Base-by-base conservation (phyloP, 2,797 vertebrate species). In the Acipenser ruthenus region DNA sequence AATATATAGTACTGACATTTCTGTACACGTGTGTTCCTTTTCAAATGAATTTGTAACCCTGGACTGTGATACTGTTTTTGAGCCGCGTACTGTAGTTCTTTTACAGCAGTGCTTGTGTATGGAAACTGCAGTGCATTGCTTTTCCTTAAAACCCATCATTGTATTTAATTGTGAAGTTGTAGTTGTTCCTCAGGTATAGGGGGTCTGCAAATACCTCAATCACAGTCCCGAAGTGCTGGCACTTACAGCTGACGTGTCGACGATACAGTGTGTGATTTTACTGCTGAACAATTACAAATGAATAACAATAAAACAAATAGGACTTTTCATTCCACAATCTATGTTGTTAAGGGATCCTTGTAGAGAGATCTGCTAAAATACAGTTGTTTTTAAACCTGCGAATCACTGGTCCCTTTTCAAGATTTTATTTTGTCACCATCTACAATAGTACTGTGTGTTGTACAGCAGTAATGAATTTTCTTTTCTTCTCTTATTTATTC, bases 401-500 rank as follows among this genome's bases (percentile, higher is more conserved):
- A 64, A 52, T 61, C 60, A 66, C 60, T 71, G 60, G 64, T 66
- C 58, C 60, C 68, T 66, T 63, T 65, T 67, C 64, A 64, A 50
- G 50, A 87, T 84, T 79, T 87, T 82, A 74, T 84, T 81, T 84
- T 71, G 75, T 84, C 70, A 70, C 71, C 68, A 75, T 72, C 72
- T 73, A 84, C 86, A 85, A 79, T 83, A 86, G 87, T 91, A 82
- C 76, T 84, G 84, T 90, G 88, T 89, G 90, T 89, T 94, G 93
- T 37, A 37, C 93, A 96, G 93, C 90, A 91, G 88, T 92, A 91
- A 91, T 37, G 23, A 85, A 88, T 92, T 85, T 88, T 93, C 93
- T 88, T 83, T 79, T 87, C 89, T 88, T 92, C 90, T 94, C 88
- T 95, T 95, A 97, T 97, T 97, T 97, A 97, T 98, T 97, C 91